Evolutionary conservation across 2,888 invertebrate species (phyloP).

Genomic region (Dasysyrphus albostriatus): DNA sequence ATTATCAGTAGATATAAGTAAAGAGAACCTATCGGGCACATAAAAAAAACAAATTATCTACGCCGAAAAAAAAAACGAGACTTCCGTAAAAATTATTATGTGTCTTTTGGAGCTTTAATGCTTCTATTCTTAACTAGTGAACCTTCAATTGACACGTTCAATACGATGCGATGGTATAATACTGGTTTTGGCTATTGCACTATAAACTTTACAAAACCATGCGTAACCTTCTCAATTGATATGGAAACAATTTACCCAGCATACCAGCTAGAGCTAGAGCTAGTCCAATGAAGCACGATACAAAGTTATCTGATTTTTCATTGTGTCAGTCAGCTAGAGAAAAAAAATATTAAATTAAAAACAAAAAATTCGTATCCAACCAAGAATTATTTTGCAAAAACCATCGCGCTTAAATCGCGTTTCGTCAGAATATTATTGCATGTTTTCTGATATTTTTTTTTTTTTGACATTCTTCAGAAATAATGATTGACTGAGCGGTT

Average conservation of each 20-base stretch:
- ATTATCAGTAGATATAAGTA: not conserved
- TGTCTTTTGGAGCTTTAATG: not conserved
- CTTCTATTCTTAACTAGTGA: constrained; percentile 6
- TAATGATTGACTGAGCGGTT: constrained; percentile 20
- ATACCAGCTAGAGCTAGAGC: not conserved
- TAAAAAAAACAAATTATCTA: not conserved
- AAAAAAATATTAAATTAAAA: not conserved
- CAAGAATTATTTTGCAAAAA: not conserved
- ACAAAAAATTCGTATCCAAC: not conserved
- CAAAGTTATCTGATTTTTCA: no score
- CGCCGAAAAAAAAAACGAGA: not conserved
- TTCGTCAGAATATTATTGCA: constrained; percentile 9
- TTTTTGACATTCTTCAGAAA: constrained; percentile 19
- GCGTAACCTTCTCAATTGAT: constrained; percentile 14
- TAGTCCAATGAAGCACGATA: not conserved
- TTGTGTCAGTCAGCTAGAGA: no score
- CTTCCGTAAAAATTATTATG: constrained; percentile 13
- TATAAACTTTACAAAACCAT: constrained; percentile 8
- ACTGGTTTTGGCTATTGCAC: constrained; percentile 7
- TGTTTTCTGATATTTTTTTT: not conserved
- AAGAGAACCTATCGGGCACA: not conserved
- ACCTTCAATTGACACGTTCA: constrained; percentile 17
- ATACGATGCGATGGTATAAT: not conserved
- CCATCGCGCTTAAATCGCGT: not conserved
- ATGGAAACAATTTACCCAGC: not conserved